phyloP scores from a whole-genome alignment of 2,797 vertebrate genomes.

The Macropus fuliginosus region DNA sequence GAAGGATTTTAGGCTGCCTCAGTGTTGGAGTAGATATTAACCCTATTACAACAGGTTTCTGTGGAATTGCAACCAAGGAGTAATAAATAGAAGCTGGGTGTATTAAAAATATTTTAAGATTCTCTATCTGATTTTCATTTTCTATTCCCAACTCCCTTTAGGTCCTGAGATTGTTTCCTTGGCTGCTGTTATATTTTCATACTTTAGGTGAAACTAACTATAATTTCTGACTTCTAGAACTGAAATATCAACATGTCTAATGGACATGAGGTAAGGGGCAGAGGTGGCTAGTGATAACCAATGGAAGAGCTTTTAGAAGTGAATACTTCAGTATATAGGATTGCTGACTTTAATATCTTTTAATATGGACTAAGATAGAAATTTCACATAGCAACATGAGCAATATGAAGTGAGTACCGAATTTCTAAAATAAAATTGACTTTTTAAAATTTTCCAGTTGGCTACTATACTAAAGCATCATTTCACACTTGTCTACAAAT shows the following conservation, averaged over 20 bases:
- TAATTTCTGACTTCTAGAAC: not conserved
- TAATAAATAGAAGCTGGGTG: not conserved
- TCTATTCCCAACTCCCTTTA: not conserved
- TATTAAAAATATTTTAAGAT: not conserved
- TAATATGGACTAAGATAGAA: not conserved
- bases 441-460: not conserved
- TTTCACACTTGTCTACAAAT: not conserved
- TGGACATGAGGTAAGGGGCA: not conserved
- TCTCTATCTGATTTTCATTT: not conserved
- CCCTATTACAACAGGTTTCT: not conserved
- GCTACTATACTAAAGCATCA: slow-evolving; percentile 23
- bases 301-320: not conserved
- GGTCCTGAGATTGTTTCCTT: not conserved
- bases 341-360: not conserved
- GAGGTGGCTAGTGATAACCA: not conserved
- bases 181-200: not conserved
- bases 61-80: not conserved
- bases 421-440: slow-evolving; percentile 10
- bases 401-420: not conserved
- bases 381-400: not conserved
- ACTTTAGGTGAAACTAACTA: not conserved
- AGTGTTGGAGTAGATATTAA: not conserved
- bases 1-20: not conserved
- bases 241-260: not conserved
- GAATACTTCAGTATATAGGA: too few relatives aligned